Evolutionary conservation across 1,140 invertebrate genomes (phyloP), one percentile per base, ranked within the genome.

Genomic region (Macrocentrus cingulum): DNA sequence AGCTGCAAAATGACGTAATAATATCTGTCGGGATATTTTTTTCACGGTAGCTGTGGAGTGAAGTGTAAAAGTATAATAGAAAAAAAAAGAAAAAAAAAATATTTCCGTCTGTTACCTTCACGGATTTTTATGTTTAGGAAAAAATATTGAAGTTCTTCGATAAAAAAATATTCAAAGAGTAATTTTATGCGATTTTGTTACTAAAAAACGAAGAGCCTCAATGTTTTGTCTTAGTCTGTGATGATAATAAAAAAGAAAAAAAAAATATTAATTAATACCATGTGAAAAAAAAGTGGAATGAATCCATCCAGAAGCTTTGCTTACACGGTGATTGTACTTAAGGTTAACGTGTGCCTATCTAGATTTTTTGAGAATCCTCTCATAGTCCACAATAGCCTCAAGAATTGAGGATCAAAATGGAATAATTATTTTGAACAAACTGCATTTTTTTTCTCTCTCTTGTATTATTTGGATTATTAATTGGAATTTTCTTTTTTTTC

Each of bases 281-380:
- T 37, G 15, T 19, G 46, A 65, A 64, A 42, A 66, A 34, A 65
- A 58, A 70, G 68, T 70, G 59, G 68, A 75, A 59, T 52, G 50
- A 59, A 73, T 77, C 73, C 74, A 77, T 76, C 72, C 74, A 75
- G 62, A 73, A 74, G 73, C 69, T 76, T 76, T 70, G 72, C 71
- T 77, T 37, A 51, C 57, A 59, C 71, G 75, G 68, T 76, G 70
- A 76, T 75, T 77, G 74, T 74, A 75, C 68, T 75, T 77, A 72
- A 75, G 68, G 56, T 61, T 70, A 72, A 71, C 63, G 67, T 70
- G 71, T 69, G 71, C 67, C 70, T 67, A 66, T 75, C 69, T 64
- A 65, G 49, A 51, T 74, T 66, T 66, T 62, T 56, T 51, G 62
- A 42, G 61, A 39, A 20, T 44, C 51, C 16, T 39, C 41, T 32